Conservation (phyloP, 2,797 vertebrate genomes). For the Cynopterus sphinx region DNA sequence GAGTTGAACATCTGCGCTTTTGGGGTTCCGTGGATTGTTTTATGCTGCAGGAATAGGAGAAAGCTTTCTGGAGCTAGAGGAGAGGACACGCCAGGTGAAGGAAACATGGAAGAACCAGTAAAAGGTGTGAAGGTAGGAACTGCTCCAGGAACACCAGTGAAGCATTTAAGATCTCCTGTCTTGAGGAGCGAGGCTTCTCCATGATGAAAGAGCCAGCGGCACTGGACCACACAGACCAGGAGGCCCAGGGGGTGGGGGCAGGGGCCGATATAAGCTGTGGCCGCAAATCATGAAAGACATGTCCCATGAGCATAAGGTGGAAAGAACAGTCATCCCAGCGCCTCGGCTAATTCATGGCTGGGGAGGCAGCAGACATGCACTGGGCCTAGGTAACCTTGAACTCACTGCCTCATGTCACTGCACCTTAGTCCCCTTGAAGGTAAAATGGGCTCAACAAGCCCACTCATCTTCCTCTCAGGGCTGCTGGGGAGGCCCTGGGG, state of each 20-base stretch:
- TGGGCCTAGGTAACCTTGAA: conserved; percentile 63
- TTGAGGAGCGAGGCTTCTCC: not conserved
- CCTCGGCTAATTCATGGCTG: conserved; percentile 43
- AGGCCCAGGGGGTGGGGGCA: not conserved
- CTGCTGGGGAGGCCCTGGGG: not conserved
- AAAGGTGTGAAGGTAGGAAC: not conserved
- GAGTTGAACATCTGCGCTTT: not conserved
- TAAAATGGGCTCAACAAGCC: conserved; percentile 30
- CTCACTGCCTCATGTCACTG: conserved; percentile 48
- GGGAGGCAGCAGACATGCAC: not conserved
- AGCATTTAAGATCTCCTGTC: not conserved
- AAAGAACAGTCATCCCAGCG: conserved; percentile 71
- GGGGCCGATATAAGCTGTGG: not conserved
- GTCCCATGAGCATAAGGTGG: conserved; percentile 72
- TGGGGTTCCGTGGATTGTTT: not conserved
- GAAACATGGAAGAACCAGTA: not conserved
- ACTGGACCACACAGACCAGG: not conserved
- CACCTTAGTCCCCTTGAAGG: conserved; percentile 57
- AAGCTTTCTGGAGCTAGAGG: not conserved
- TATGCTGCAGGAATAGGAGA: not conserved
- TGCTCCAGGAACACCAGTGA: not conserved
- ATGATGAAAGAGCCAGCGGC: conserved; percentile 48
- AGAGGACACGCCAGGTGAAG: not conserved
- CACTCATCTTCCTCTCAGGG: not conserved
- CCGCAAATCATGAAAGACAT: conserved; percentile 71